phyloP scores from a whole-genome alignment of 2,888 invertebrate genomes.

The Halictus ligatus region DNA sequence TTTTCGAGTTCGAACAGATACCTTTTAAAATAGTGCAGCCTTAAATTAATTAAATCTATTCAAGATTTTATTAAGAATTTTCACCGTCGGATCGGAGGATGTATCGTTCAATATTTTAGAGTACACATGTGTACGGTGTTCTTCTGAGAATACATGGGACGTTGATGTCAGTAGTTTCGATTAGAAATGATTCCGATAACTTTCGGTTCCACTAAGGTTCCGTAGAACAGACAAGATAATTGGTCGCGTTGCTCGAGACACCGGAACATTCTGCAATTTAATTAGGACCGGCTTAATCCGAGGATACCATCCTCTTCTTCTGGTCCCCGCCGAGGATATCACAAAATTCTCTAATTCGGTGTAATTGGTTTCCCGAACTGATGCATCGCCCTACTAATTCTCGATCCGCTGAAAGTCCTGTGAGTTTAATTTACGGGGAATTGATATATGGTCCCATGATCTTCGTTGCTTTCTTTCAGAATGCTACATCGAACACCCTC shows the following conservation, averaged over 20 bases:
- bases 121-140: no score
- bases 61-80: no score
- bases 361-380: constrained; percentile 39
- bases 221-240: constrained; percentile 20
- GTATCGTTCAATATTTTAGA: no score
- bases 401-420: not conserved
- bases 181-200: not conserved
- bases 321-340: not conserved
- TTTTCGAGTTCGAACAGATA: no score
- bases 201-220: not conserved
- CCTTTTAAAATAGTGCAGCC: no score
- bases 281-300: constrained; percentile 52
- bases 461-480: not conserved
- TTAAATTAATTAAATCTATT: no score
- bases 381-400: constrained; percentile 19
- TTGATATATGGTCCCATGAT: not conserved
- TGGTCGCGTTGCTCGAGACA: not conserved
- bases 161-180: not conserved
- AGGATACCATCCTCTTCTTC: constrained; percentile 12
- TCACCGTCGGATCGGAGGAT: no score
- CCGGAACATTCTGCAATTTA: constrained; percentile 43
- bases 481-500: not conserved
- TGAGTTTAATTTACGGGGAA: not conserved
- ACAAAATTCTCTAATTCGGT: constrained; percentile 26
- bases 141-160: not conserved